Percentiles rank a stretch among this genome's conserved stretches.
phyloP scores from a whole-genome alignment of 2,797 vertebrate species.

The Phrynocephalus guinanensis region DNA sequence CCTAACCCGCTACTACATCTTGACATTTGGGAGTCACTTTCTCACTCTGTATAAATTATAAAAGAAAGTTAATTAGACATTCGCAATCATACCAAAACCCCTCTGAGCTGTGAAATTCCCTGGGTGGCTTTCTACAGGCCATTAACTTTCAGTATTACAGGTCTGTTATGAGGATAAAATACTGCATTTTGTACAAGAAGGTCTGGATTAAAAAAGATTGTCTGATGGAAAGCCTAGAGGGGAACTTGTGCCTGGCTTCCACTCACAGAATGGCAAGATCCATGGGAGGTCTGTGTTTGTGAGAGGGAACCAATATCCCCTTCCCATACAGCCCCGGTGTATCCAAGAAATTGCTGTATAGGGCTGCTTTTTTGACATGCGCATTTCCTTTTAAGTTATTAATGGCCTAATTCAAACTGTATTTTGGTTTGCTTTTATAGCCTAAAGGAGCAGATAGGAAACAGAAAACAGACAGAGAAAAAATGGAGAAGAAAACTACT shows the following conservation, averaged over 20 bases:
- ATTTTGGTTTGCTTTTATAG: conserved; percentile 76
- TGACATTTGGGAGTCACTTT: neutral
- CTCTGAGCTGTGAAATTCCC: neutral
- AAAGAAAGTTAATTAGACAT: neutral
- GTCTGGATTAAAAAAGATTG: neutral
- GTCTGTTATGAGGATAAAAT: neutral
- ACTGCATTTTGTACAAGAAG: neutral
- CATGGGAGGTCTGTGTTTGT: too few relatives aligned
- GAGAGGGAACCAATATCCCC: too few relatives aligned
- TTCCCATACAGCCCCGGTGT: too few relatives aligned
- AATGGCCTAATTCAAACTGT: conserved; percentile 60
- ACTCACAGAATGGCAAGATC: too few relatives aligned
- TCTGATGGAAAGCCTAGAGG: neutral
- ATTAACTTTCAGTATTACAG: neutral
- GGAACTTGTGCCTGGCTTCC: too few relatives aligned
- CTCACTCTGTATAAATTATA: neutral
- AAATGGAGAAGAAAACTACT: conserved; percentile 90
- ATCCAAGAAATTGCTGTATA: too few relatives aligned
- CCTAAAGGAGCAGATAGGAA: conserved; percentile 98
- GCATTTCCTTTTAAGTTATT: conserved; percentile 46
- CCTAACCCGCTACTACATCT: neutral
- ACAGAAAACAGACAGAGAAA: conserved; percentile 95
- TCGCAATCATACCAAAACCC: neutral
- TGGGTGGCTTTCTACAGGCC: neutral
- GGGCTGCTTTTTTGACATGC: conserved; percentile 1